Base-by-base conservation (phyloP, 2,888 invertebrate species). In the Resseliella maxima region DNA sequence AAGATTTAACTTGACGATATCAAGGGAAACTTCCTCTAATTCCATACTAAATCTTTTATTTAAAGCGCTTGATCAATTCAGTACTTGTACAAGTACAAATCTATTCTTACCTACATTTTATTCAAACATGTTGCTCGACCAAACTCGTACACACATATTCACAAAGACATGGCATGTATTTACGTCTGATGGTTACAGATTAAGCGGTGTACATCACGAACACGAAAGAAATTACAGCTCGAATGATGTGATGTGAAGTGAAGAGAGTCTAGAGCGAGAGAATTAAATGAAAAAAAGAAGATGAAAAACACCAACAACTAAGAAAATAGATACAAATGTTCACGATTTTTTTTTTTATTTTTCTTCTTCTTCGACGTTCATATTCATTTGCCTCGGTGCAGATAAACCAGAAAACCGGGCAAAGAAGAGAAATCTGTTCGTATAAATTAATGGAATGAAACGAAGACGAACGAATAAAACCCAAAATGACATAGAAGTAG, bases 391-490 rank as follows among this genome's bases (percentile, higher is more conserved):
- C 38, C 21, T n/a, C 38, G 83, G 31, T 38, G 38, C 72, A 83
- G 36, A 38, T 36, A 83, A 83, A 83, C 83, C 83, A 83, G 83
- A 83, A 83, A 83, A 27, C 72, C 21, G 83, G 24, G n/a, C 27
- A 54, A 12, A 83, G 72, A 72, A 72, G 83, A 83, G 83, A 83
- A 83, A 83, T 83, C 83, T 38, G 83, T 83, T 83, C 83, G 38
- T 83, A 38, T 83, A 83, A 83, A 83, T 83, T 83, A 83, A 83
- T 83, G 83, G 83, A 83, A 83, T 83, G 83, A 83, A 83, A 83
- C 83, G 83, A 83, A 38, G 36, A n/a, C 83, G 24, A 83, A 83
- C n/a, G 83, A 83, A 83, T 10, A 38, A n/a, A 38, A 83, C 8
- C 38, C 83, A 21, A 83, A 83, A 83, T 83, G 38, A 83, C 72